Conservation (phyloP, 2,113 vertebrate genomes). For the Hemibagrus wyckioides region DNA sequence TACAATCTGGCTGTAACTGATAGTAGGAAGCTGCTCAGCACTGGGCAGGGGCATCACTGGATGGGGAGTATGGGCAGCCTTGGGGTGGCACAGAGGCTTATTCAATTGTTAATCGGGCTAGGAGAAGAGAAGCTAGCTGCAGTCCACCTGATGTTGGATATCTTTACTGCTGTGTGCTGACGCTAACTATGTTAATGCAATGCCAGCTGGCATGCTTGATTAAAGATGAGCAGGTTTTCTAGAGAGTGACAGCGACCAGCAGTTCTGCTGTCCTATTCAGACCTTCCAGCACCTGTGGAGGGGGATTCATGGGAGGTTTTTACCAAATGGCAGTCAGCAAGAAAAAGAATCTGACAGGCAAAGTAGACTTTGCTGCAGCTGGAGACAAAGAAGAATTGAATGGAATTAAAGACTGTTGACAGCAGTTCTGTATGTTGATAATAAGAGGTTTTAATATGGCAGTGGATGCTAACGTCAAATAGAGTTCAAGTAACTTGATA, state of each 20-base stretch:
- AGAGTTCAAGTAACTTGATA: background rate
- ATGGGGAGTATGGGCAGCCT: constrained; percentile 63
- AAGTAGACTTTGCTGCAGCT: constrained; percentile 51
- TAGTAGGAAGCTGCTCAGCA: constrained; percentile 71
- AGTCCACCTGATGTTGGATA: constrained; percentile 56
- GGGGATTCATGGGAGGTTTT: constrained; percentile 60
- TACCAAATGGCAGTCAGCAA: constrained; percentile 33
- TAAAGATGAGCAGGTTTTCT: constrained; percentile 42
- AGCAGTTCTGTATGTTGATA: constrained; percentile 34
- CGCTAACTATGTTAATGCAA: constrained; percentile 56
- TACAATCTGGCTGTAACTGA: constrained; percentile 74
- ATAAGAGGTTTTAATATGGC: background rate
- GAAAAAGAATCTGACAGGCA: constrained; percentile 29
- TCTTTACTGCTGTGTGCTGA: constrained; percentile 64
- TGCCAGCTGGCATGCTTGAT: constrained; percentile 36
- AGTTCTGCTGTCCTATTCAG: constrained; percentile 53
- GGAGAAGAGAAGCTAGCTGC: constrained; percentile 66
- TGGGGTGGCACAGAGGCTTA: constrained; percentile 65
- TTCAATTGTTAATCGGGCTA: constrained; percentile 71
- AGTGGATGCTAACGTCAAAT: background rate
- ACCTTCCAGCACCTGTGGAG: constrained; percentile 55
- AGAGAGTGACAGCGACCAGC: constrained; percentile 61
- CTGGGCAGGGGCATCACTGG: constrained; percentile 70
- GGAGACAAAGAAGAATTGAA: constrained; percentile 52
- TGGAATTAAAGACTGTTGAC: background rate